Base-by-base conservation (phyloP, 2,797 vertebrate species). In the Gadopsis bispinosus region DNA sequence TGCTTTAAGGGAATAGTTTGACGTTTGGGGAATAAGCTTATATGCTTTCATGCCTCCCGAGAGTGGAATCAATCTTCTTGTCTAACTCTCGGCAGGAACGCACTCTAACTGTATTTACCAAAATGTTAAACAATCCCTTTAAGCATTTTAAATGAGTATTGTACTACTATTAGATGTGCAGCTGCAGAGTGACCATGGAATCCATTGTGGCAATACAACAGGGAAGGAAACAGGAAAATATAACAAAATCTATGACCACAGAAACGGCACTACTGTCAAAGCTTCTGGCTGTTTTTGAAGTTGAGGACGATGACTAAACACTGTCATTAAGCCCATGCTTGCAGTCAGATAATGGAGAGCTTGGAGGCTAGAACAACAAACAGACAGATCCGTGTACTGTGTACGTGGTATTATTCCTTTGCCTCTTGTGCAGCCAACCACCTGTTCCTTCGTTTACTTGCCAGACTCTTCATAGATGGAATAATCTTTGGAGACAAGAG, bases 381-480 rank as follows among this genome's bases (percentile, higher is more conserved):
- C 87, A 87, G 70, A 89, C 77, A 55, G 77, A 85, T 88, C 77
- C 68, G 45, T 84, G 73, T 77, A 73, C 70, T 81, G 84, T 55
- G 70, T 85, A 91, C 63, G 69, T 80, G 82, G 76, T 85, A 81
- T 90, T 90, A 89, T 88, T 88, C 74, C 85, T 86, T 78, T 83
- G 81, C 71, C 84, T 91, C 83, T 80, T 84, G 74, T 69, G 75
- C 79, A 86, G 86, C 88, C 90, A 90, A 89, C 89, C 92, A 93
- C 93, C 93, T 90, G 88, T 80, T 92, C 86, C 75, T 89, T 90
- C 94, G 93, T 94, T 92, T 85, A 73, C 71, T 83, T 87, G 89
- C 92, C 94, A 93, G 88, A 84, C 67, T 91, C 83, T 77, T 91
- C 85, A 83, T 90, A 77, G 91, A 93, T 86, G 87, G 85, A 90